Conservation (phyloP, 2,888 invertebrate species). For the Reticulitermes lucifugus region DNA sequence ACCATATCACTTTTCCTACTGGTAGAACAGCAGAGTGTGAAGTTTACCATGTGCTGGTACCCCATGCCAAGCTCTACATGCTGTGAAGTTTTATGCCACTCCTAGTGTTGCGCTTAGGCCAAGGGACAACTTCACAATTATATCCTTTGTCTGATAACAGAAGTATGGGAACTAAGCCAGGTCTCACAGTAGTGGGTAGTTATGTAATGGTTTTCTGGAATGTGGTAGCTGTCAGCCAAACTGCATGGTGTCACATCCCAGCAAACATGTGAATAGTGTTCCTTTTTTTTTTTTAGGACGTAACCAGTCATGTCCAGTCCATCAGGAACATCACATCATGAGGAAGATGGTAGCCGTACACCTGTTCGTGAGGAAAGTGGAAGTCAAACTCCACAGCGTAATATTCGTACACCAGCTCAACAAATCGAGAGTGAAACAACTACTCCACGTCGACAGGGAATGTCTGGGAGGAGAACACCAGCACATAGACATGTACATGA, state of each 20-base stretch:
- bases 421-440: not conserved
- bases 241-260: not conserved
- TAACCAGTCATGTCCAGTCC: constrained; percentile 42
- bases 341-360: constrained; percentile 5
- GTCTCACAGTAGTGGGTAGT: no score
- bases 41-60: no score
- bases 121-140: no score
- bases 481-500: not conserved
- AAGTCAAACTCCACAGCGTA: not conserved
- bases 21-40: no score
- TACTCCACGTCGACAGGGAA: not conserved
- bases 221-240: not conserved
- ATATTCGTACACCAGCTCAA: not conserved
- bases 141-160: no score
- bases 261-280: not conserved
- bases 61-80: no score
- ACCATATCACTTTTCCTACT: no score
- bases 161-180: no score
- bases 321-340: not conserved
- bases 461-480: not conserved
- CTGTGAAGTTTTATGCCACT: no score
- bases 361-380: not conserved
- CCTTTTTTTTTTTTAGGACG: not conserved
- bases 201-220: no score
- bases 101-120: no score